Conservation (phyloP, 2,888 invertebrate genomes). For the Apamea sordens region DNA sequence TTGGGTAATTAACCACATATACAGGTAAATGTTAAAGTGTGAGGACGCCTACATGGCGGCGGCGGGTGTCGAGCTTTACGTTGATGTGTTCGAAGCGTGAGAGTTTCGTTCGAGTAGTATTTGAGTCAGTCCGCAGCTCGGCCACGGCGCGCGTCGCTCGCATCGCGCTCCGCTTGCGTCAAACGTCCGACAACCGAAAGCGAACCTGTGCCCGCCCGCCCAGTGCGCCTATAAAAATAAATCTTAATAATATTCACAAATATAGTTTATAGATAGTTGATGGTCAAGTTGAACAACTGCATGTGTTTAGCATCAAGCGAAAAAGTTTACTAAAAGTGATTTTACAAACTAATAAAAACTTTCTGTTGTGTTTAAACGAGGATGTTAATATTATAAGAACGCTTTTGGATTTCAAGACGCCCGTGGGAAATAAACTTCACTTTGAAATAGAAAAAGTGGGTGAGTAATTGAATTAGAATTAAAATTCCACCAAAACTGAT, state of each 20-base stretch:
- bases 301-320: constrained; percentile 48
- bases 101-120: constrained; percentile 66
- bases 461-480: constrained; percentile 76
- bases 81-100: constrained; percentile 67
- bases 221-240: constrained; percentile 67
- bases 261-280: constrained; percentile 49
- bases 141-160: constrained; percentile 73
- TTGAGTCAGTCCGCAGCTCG: constrained; percentile 77
- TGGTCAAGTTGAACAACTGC: constrained; percentile 38
- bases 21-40: constrained; percentile 59
- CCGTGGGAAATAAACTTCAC: constrained; percentile 68
- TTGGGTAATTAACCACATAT: constrained; percentile 51
- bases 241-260: constrained; percentile 50
- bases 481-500: constrained; percentile 24
- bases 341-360: constrained; percentile 61
- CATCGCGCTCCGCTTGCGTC: constrained; percentile 71
- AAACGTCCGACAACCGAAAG: constrained; percentile 64
- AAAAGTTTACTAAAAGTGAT: constrained; percentile 54
- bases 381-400: constrained; percentile 66
- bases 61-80: constrained; percentile 67
- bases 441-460: constrained; percentile 84
- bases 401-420: constrained; percentile 71
- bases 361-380: constrained; percentile 65
- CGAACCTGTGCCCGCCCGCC: constrained; percentile 75
- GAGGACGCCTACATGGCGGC: constrained; percentile 64